Conservation (phyloP, 2,113 vertebrate species). For the Dendrocopos noguchii region DNA sequence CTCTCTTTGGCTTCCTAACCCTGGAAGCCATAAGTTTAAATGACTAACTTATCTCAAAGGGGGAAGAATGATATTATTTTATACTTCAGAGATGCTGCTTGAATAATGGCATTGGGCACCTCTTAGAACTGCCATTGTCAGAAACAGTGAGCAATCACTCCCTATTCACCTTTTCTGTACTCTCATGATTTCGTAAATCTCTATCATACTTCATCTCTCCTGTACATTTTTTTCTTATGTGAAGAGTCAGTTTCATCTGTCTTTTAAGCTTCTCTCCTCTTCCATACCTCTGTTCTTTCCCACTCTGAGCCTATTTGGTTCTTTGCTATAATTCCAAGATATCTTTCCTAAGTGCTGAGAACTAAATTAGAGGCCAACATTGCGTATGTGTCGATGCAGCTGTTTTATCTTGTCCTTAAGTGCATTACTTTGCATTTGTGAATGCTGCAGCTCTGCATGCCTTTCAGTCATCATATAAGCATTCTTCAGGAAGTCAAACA, state of each 20-base stretch:
- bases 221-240: not conserved
- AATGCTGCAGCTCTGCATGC: not conserved
- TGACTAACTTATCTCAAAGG: not conserved
- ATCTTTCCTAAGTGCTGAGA: not conserved
- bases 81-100: not conserved
- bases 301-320: not conserved
- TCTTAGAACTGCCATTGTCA: slow-evolving; percentile 49
- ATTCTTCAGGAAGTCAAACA: slow-evolving; percentile 13
- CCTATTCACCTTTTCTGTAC: slow-evolving; percentile 60
- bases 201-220: slow-evolving; percentile 22
- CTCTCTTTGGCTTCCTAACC: not conserved
- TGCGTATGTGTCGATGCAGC: not conserved
- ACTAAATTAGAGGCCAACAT: slow-evolving; percentile 8
- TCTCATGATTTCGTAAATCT: slow-evolving; percentile 41
- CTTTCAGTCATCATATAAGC: not conserved
- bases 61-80: not conserved
- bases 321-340: not conserved
- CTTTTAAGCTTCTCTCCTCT: not conserved
- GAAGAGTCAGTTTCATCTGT: slow-evolving; percentile 19
- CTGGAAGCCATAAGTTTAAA: slow-evolving; percentile 1
- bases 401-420: slow-evolving; percentile 34
- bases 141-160: slow-evolving; percentile 64
- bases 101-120: slow-evolving; percentile 52
- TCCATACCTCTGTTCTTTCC: not conserved
- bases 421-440: slow-evolving; percentile 41